phyloP scores from a whole-genome alignment of 2,113 vertebrate species.

The Vulpes vulpes region DNA sequence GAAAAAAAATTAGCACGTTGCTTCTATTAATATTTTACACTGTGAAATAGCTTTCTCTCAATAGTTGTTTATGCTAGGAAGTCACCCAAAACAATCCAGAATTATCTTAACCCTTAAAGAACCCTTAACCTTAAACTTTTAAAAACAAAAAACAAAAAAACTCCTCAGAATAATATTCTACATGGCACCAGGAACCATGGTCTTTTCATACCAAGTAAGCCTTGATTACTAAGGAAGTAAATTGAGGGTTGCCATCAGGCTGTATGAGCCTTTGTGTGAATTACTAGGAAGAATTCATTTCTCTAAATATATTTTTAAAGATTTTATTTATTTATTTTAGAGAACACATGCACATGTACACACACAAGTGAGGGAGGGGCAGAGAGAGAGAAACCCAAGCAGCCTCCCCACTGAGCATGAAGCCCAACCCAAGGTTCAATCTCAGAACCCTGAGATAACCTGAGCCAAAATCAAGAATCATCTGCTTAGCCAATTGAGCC shows the following conservation, averaged over 20 bases:
- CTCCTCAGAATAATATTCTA: not conserved
- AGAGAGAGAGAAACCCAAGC: not conserved
- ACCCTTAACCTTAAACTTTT: not conserved
- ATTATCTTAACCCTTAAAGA: not conserved
- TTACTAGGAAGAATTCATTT: slow-evolving; percentile 10
- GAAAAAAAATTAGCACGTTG: not conserved
- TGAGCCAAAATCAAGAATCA: not conserved
- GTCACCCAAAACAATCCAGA: not conserved
- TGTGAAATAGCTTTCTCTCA: not conserved
- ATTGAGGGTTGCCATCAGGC: not conserved
- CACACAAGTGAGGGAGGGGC: not conserved
- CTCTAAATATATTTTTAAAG: not conserved
- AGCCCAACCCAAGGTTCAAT: not conserved
- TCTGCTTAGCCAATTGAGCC: not conserved
- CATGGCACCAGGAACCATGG: not conserved
- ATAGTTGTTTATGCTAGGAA: slow-evolving; percentile 45
- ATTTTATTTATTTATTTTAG: not conserved
- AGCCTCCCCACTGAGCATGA: not conserved
- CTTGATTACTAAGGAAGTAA: not conserved
- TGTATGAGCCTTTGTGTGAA: not conserved
- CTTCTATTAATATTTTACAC: not conserved
- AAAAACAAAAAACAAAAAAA: not conserved
- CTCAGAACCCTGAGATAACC: too few species aligned
- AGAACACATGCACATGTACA: not conserved
- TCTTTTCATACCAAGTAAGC: not conserved